Evolutionary conservation across 2,113 vertebrate genomes (phyloP).

Genomic region (Herpetotheres cachinnans): DNA sequence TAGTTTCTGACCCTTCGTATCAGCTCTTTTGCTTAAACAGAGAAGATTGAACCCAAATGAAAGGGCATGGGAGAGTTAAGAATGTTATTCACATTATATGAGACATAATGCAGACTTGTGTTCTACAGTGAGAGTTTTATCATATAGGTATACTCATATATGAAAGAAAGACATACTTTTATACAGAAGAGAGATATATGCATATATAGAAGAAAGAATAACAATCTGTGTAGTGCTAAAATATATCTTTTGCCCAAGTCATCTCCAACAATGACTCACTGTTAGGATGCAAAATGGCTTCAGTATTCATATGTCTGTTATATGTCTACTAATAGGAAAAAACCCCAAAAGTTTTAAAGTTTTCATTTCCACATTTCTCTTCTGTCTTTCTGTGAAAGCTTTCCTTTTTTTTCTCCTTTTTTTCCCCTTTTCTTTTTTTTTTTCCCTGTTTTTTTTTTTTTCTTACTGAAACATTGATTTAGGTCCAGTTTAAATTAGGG

Average conservation of each 20-base stretch:
- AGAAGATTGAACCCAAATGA: not conserved
- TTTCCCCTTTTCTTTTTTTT: not conserved
- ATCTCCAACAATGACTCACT: not conserved
- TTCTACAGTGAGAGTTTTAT: not conserved
- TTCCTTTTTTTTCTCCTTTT: not conserved
- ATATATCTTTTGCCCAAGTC: not conserved
- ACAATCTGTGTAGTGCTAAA: not conserved
- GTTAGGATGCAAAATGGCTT: not conserved
- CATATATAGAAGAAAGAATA: not conserved
- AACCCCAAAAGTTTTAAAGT: not conserved
- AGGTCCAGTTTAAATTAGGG: not conserved
- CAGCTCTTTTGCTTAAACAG: not conserved
- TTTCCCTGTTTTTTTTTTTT: not conserved
- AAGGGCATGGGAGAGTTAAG: not conserved
- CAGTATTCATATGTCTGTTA: not conserved
- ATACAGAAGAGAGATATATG: accelerated
- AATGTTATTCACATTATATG: not conserved
- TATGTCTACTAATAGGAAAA: not conserved
- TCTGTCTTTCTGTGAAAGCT: not conserved
- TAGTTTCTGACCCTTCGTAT: not conserved
- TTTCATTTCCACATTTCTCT: not conserved
- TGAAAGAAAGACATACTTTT: not conserved
- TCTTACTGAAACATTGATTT: not conserved
- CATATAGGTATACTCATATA: not conserved
- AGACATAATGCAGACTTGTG: not conserved